Conservation (phyloP, 2,113 vertebrate genomes). For the Phylloscopus trochilus region DNA sequence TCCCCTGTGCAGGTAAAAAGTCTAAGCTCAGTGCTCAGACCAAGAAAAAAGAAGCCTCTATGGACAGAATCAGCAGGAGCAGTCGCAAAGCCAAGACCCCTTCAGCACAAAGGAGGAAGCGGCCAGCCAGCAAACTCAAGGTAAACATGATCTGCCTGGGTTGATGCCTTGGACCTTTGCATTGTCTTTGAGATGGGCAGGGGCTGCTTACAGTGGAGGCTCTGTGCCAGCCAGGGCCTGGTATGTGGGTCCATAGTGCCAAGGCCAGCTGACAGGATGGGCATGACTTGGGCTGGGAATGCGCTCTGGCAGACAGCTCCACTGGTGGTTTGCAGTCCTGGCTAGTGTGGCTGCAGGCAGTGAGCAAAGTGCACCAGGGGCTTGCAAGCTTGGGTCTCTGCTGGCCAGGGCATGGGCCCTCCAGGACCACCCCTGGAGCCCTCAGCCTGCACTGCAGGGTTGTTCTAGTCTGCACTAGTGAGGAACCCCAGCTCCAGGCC, state of each 20-base stretch:
- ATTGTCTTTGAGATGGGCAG: not conserved
- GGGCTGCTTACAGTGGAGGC: not conserved
- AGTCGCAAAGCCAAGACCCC: too few relatives aligned
- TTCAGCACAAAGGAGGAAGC: not conserved
- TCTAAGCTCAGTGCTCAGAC: not conserved
- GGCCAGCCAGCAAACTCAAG: conserved; percentile 30
- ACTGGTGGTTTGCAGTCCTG: not conserved
- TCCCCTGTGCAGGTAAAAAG: not conserved
- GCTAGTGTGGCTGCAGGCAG: not conserved
- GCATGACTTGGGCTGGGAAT: not conserved
- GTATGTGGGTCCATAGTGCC: too few relatives aligned
- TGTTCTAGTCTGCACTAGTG: too few relatives aligned
- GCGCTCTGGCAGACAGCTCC: not conserved
- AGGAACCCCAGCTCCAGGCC: too few relatives aligned
- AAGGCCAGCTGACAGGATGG: not conserved
- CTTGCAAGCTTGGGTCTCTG: too few relatives aligned
- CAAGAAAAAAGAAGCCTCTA: not conserved
- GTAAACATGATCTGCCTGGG: not conserved
- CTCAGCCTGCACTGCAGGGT: too few relatives aligned
- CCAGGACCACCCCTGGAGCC: too few relatives aligned
- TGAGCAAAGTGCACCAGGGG: too few relatives aligned
- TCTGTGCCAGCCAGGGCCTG: not conserved
- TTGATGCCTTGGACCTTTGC: not conserved
- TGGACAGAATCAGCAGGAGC: not conserved
- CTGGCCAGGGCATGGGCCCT: too few relatives aligned